A percentile compares a stretch with the other conserved stretches of the same genome.
Evolutionary conservation across 37 sponge, comb jelly and placozoan genomes (phyloP).

Genomic region (Hormiphora californensis): DNA sequence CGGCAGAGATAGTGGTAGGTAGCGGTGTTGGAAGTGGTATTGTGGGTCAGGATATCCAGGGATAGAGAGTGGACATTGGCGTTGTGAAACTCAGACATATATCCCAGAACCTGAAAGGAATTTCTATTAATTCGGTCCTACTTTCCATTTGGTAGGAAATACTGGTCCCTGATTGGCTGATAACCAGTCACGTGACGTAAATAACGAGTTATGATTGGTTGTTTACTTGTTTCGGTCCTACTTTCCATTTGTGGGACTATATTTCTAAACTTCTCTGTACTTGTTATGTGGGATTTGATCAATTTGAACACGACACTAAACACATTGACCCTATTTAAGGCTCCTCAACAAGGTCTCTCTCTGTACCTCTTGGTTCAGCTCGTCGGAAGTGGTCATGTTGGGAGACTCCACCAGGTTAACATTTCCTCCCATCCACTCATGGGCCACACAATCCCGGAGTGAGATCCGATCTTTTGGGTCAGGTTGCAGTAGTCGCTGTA

Average conservation of each 20-base stretch:
- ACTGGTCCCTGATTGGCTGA: too few relatives aligned
- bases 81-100: constrained; percentile 46
- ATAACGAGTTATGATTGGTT: too few relatives aligned
- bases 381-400: constrained; percentile 22
- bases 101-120: constrained; percentile 16
- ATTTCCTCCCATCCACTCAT: constrained; percentile 57
- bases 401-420: constrained; percentile 3
- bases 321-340: too few relatives aligned
- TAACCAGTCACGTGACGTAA: too few relatives aligned
- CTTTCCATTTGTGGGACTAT: too few relatives aligned
- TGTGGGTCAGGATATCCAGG: constrained; percentile 42
- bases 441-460: constrained; percentile 19
- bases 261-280: too few relatives aligned
- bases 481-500: constrained; percentile 54
- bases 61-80: background rate
- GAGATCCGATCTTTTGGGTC: constrained; percentile 57
- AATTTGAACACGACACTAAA: too few relatives aligned
- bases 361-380: constrained; percentile 56
- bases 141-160: too few relatives aligned
- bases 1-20: constrained; percentile 26
- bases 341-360: too few relatives aligned
- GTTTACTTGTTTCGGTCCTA: too few relatives aligned
- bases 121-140: too few relatives aligned
- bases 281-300: too few relatives aligned
- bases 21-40: constrained; percentile 22